phyloP scores from a whole-genome alignment of 2,797 vertebrate species.

The Toxotes lorentzi region DNA sequence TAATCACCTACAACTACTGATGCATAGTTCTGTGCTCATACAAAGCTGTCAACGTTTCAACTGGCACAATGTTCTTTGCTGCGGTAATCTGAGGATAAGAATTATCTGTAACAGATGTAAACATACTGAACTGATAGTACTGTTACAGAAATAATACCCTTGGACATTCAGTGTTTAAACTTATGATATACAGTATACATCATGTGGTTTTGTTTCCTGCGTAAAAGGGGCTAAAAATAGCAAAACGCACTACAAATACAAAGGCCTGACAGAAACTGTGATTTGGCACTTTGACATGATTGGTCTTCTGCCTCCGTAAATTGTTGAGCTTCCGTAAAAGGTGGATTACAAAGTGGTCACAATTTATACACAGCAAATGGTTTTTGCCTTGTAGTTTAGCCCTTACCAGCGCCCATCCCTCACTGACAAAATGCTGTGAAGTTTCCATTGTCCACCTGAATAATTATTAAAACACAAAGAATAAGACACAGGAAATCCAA shows the following conservation, averaged over 20 bases:
- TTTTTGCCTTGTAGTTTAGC: constrained; percentile 62
- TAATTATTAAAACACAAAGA: constrained; percentile 33
- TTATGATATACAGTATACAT: constrained; percentile 29
- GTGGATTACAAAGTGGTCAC: constrained; percentile 27
- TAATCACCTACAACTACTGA: constrained; percentile 66
- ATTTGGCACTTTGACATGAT: constrained; percentile 76
- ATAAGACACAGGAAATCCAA: constrained; percentile 27
- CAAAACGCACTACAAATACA: constrained; percentile 53
- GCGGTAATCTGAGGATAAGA: constrained; percentile 46
- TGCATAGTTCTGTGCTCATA: constrained; percentile 81
- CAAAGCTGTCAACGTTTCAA: constrained; percentile 59
- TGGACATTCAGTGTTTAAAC: constrained; percentile 55
- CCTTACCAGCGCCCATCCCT: constrained; percentile 72
- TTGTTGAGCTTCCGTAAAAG: constrained; percentile 31
- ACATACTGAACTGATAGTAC: constrained; percentile 56
- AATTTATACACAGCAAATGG: constrained; percentile 38
- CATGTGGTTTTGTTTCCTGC: constrained; percentile 25
- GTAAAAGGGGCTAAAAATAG: constrained; percentile 41
- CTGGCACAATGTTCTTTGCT: constrained; percentile 53
- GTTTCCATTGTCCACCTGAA: constrained; percentile 23
- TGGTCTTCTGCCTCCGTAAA: constrained; percentile 40
- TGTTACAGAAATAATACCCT: constrained; percentile 51
- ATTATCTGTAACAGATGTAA: constrained; percentile 67
- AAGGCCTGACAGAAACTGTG: constrained; percentile 59
- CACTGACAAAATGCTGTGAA: constrained; percentile 44